Base-by-base conservation (phyloP, 1,140 invertebrate species). In the Stegodyphus mimosarum region DNA sequence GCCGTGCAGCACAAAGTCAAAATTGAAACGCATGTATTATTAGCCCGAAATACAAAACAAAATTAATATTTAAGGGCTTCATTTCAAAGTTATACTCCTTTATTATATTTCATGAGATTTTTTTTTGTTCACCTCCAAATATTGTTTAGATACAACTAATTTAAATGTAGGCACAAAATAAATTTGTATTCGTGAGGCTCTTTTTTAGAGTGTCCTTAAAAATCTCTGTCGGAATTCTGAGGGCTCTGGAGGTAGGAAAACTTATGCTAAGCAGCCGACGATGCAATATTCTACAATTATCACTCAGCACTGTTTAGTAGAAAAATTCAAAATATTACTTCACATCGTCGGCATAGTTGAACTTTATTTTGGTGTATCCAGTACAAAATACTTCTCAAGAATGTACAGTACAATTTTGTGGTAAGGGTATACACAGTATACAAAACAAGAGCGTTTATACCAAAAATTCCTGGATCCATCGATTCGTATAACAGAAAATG, bases 261-360 rank as follows among this genome's bases (percentile, higher is more conserved):
- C 75, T 74, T n/a, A 84, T 84, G 81, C 81, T 69, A 67, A 74
- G 49, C 10, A 7, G 66, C 73, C 73, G 50, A 33, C 73, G 73
- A 64, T 49, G 73, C 6, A 60, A 49, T 74, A 63, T 51, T 69
- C 73, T 84, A 75, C 81, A 84, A 73, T 84, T 84, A 84, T 84
- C 81, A 84, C 81, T 75, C 73, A 69, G 72, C 50, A 84, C 81
- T 84, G 72, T 70, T 48, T 50, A 70, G 64, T 84, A 84, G 81
- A 84, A 84, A 83, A 84, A 76, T 49, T 76, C 81, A 84, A 84
- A 84, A 84, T 84, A 84, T 84, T 84, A 76, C 64, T 51, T 76
- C 63, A 70, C 73, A 67, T 73, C 81, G 64, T 66, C 51, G 72
- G 73, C 81, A 66, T 51, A 52, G 55, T 66, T 83, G 73, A 84